These are phyloP conservation scores for Melolontha melolontha DNA, from an alignment of 2,888 invertebrate genomes.

Conservation along the genomic window DNA sequence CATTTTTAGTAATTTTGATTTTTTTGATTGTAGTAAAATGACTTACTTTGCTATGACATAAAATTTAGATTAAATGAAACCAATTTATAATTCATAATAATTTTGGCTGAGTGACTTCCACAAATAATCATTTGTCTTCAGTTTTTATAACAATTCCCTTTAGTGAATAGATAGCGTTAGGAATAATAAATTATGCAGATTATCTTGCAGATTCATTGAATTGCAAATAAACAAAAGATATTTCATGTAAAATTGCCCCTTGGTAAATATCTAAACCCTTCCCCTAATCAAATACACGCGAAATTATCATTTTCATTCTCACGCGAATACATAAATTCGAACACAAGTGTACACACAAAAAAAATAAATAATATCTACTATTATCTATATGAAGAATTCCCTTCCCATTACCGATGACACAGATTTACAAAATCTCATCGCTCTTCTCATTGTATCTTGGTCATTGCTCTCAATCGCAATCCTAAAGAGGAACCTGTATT, in stretches of 20 bases:
- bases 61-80: too few species aligned
- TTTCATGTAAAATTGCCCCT: neutral
- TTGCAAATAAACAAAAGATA: neutral
- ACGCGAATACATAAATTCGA: neutral
- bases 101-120: too few species aligned
- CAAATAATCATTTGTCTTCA: too few species aligned
- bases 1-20: too few species aligned
- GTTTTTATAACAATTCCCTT: too few species aligned
- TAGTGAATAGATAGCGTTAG: too few species aligned
- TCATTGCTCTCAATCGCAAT: slow-evolving; percentile 23
- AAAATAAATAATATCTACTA: neutral
- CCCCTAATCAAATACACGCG: slow-evolving; percentile 15
- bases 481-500: slow-evolving; percentile 28
- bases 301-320: slow-evolving; percentile 22
- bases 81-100: too few species aligned
- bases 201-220: neutral
- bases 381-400: slow-evolving; percentile 5
- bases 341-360: neutral
- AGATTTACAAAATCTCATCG: slow-evolving; percentile 34
- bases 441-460: slow-evolving; percentile 13
- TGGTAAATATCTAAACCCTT: neutral
- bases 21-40: too few species aligned
- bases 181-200: too few species aligned
- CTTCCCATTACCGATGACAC: slow-evolving; percentile 30
- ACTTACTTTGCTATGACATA: too few species aligned